A percentile compares a stretch with the other conserved stretches of the same genome.
phyloP scores from a whole-genome alignment of 1,140 invertebrate species.

The Euura saliciscinereae region DNA sequence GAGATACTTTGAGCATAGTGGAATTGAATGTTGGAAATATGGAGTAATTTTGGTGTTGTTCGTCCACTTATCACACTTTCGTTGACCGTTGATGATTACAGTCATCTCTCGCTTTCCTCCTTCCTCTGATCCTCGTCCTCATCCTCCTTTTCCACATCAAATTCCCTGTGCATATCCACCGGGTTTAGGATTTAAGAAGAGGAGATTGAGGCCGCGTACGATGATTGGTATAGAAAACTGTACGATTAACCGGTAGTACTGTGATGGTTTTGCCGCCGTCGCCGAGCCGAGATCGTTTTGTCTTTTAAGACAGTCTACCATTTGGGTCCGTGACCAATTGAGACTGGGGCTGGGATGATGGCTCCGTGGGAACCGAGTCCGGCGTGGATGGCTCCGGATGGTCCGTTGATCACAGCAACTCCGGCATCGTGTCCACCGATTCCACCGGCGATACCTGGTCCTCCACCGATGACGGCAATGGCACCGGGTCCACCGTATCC shows the following conservation, averaged over 20 bases:
- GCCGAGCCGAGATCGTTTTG: conserved; percentile 61
- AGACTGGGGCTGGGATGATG: conserved; percentile 54
- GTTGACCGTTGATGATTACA: neutral
- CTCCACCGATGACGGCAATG: conserved; percentile 57
- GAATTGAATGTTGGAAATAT: neutral
- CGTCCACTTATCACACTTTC: neutral
- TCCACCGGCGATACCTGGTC: conserved; percentile 51
- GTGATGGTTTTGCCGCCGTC: conserved; percentile 60
- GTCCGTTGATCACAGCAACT: conserved; percentile 61
- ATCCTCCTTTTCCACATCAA: neutral
- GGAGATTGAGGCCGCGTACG: conserved; percentile 54
- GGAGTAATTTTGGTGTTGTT: neutral
- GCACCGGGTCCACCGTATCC: conserved; percentile 41
- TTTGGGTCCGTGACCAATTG: conserved; percentile 38
- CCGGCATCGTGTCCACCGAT: conserved; percentile 59
- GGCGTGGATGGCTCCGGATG: conserved; percentile 60
- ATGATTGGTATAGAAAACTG: conserved; percentile 17
- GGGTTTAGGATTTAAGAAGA: conserved; percentile 32
- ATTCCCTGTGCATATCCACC: neutral
- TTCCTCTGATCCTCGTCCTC: neutral
- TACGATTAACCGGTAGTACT: conserved; percentile 48
- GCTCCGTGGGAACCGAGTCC: conserved; percentile 60
- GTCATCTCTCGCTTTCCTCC: neutral
- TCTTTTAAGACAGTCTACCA: conserved; percentile 55
- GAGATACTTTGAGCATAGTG: neutral